Evolutionary conservation across 1,140 invertebrate genomes (phyloP), one percentile per base, ranked within the genome.

Genomic region (Dufourea novaeangliae): DNA sequence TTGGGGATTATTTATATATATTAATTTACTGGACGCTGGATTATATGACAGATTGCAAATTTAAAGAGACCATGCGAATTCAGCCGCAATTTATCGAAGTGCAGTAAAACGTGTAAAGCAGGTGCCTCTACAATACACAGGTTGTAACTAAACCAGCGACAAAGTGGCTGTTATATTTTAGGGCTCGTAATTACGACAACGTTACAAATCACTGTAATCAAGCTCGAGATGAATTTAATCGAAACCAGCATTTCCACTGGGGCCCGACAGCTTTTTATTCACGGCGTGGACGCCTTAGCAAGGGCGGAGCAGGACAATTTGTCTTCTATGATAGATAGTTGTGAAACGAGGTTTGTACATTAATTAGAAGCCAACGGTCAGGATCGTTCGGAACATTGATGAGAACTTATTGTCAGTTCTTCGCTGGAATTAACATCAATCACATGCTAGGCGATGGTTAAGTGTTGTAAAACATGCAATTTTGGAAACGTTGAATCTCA

Each of bases 181-280:
- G 61, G 46, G 22, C 44, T 54, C 39, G 32, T 54, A 54, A 73
- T 50, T 32, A 64, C 29, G 37, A 22, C n/a, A 37, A 68, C 29
- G 50, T 37, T n/a, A 39, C 57, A 46, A 54, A 68, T 75, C 56
- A 75, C 63, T 44, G 64, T 75, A 75, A 75, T 75, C 64, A 50
- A 57, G 39, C 22, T 27, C 22, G 62, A 27, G 72, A 63, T 63
- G 71, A 66, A 68, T 75, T 68, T 75, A 75, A 59, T 68, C 39
- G 34, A 46, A 44, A 52, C 11, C 27, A 57, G 41, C 50, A 52
- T 68, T 64, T 63, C 39, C 70, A 64, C 59, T 39, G 72, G 56
- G 44, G 37, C 39, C 11, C 63, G 3, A 11, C 4, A n/a, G 11
- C 22, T 44, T 68, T 75, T 75, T 34, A 63, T 32, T 37, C 64